Percentiles rank a stretch among this genome's conserved stretches.
Conservation (phyloP, 2,113 vertebrate genomes). For the Urocolius indicus region DNA sequence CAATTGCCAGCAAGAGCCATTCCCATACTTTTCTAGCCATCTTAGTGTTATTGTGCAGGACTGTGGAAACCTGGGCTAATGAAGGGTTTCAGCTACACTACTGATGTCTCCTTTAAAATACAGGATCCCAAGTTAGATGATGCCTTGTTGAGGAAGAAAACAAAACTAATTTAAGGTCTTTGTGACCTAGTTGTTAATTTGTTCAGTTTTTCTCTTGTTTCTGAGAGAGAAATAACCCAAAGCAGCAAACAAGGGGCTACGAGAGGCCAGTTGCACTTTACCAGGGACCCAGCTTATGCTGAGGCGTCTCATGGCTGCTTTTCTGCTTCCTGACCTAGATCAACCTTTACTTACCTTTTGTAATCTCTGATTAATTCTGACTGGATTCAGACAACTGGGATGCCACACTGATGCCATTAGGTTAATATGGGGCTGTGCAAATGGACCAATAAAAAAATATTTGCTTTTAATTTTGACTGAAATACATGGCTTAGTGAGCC, state of each 20-base stretch:
- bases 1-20: not conserved
- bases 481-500: not conserved
- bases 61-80: not conserved
- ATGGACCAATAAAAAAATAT: not conserved
- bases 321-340: not conserved
- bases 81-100: not conserved
- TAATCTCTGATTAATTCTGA: not conserved
- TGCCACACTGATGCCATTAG: not conserved
- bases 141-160: not conserved
- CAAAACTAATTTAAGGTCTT: not conserved
- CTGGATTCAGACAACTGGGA: not conserved
- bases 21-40: not conserved
- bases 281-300: not conserved
- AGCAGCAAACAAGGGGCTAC: not conserved
- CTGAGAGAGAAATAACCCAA: not conserved
- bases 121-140: not conserved
- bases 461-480: slow-evolving; percentile 40
- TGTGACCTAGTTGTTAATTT: not conserved
- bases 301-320: not conserved
- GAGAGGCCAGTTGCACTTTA: not conserved
- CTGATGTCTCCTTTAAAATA: not conserved
- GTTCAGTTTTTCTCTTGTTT: not conserved
- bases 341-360: not conserved
- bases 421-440: not conserved
- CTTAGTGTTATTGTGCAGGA: not conserved